phyloP scores from a whole-genome alignment of 2,888 invertebrate species.

The Heliconius erato region DNA sequence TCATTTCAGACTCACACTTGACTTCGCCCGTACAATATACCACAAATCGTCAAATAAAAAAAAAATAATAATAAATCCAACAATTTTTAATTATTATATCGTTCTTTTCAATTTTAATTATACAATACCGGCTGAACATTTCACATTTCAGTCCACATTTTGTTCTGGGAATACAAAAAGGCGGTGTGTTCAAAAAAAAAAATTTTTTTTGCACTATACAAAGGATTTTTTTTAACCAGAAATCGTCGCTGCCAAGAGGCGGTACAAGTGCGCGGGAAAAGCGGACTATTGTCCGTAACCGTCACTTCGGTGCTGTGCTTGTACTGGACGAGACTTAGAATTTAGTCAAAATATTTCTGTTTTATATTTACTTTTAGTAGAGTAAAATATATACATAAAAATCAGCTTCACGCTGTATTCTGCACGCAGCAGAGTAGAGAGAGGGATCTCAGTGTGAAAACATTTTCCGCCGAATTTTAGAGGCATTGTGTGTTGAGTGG shows the following conservation, averaged over 20 bases:
- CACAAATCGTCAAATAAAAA: conserved; percentile 29
- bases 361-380: not conserved
- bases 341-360: not conserved
- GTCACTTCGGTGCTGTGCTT: conserved; percentile 47
- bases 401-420: too few species aligned
- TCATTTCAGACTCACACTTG: not conserved
- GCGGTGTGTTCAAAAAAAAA: conserved; percentile 50
- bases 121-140: conserved; percentile 43
- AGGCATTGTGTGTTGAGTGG: too few species aligned
- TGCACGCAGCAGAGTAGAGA: too few species aligned
- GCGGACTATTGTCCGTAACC: conserved; percentile 50
- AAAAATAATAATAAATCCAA: conserved; percentile 28
- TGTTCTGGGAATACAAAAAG: conserved; percentile 45
- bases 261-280: conserved; percentile 50
- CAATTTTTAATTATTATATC: conserved; percentile 34
- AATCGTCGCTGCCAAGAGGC: conserved; percentile 53
- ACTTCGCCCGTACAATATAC: not conserved
- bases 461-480: too few species aligned
- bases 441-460: too few species aligned
- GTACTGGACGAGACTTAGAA: not conserved
- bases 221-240: conserved; percentile 49
- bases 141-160: conserved; percentile 46
- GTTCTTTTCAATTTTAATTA: conserved; percentile 42
- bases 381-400: too few species aligned
- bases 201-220: conserved; percentile 43